Percentiles rank a stretch among this genome's conserved stretches.
phyloP scores from a whole-genome alignment of 1,140 invertebrate species.

The Listronotus bonariensis region DNA sequence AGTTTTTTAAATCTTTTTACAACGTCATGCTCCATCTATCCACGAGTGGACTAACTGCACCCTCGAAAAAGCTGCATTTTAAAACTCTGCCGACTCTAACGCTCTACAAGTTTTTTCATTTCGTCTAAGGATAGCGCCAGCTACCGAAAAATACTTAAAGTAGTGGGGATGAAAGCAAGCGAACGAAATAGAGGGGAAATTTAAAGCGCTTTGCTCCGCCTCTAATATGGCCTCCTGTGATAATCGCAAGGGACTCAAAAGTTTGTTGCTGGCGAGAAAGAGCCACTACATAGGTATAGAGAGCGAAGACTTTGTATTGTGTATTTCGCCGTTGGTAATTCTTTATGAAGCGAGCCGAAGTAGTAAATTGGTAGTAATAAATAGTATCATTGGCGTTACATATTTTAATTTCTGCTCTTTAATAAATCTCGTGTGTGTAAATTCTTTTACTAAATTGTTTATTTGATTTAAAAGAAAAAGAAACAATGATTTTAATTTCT shows the following conservation, averaged over 20 bases:
- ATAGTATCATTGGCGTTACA: not conserved
- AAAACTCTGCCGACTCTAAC: conserved; percentile 14
- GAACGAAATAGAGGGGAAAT: conserved; percentile 17
- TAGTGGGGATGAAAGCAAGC: conserved; percentile 27
- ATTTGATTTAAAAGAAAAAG: too few relatives aligned
- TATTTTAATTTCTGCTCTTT: conserved; percentile 3
- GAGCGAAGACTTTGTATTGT: conserved; percentile 18
- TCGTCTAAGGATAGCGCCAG: conserved; percentile 41
- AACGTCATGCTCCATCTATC: conserved; percentile 18
- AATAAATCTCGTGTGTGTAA: too few relatives aligned
- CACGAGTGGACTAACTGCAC: conserved; percentile 5
- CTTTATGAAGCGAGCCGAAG: conserved; percentile 23
- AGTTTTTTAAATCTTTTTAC: too few relatives aligned
- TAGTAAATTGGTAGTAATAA: conserved; percentile 27
- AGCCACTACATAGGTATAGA: conserved; percentile 22
- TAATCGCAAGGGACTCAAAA: conserved; percentile 48
- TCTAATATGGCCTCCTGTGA: conserved; percentile 53
- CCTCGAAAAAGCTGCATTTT: conserved; percentile 16
- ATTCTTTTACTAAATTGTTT: too few relatives aligned
- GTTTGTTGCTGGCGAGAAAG: conserved; percentile 29
- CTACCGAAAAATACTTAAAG: conserved; percentile 44
- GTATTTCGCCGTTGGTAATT: conserved; percentile 17
- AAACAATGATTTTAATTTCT: too few relatives aligned
- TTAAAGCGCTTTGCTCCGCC: conserved; percentile 43
- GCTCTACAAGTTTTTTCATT: conserved; percentile 47